Percentiles rank a stretch among this genome's conserved stretches.
These are phyloP conservation scores for Erebia ligea DNA, from an alignment of 2,888 invertebrate species.

Conservation along the genomic window DNA sequence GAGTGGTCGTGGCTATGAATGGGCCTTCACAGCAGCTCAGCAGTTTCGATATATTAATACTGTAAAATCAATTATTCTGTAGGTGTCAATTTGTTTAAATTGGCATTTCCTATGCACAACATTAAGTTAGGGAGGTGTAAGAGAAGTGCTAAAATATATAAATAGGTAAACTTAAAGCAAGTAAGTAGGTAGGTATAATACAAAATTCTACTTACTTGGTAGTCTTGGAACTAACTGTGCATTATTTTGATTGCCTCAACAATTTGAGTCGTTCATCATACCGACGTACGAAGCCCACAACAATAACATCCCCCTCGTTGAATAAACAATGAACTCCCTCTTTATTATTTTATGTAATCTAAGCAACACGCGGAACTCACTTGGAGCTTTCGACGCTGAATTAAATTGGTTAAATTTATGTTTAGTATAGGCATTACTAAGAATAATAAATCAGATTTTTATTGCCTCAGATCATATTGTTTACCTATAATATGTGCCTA, in stretches of 20 bases:
- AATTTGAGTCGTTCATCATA: conserved; percentile 24
- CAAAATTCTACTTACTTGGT: neutral
- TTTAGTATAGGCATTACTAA: neutral
- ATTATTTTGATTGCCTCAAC: conserved; percentile 25
- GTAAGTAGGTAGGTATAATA: no score
- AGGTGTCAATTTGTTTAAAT: no score
- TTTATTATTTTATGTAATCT: conserved; percentile 15
- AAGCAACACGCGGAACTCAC: conserved; percentile 10
- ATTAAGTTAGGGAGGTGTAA: no score
- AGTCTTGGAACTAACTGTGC: conserved; percentile 2
- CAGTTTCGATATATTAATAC: no score
- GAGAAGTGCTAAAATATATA: no score
- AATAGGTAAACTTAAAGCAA: no score
- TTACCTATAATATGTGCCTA: no score
- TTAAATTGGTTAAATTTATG: neutral
- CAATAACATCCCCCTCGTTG: conserved; percentile 24
- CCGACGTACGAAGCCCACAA: conserved; percentile 9
- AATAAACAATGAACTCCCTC: conserved; percentile 11
- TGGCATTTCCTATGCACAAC: no score
- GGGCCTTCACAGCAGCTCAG: no score
- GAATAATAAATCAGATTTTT: neutral
- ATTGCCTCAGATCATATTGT: neutral
- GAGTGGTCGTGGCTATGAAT: no score
- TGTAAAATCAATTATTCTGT: no score
- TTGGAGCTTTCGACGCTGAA: conserved; percentile 9